Conservation (phyloP, 2,888 invertebrate species). For the Oscheius sp. region DNA sequence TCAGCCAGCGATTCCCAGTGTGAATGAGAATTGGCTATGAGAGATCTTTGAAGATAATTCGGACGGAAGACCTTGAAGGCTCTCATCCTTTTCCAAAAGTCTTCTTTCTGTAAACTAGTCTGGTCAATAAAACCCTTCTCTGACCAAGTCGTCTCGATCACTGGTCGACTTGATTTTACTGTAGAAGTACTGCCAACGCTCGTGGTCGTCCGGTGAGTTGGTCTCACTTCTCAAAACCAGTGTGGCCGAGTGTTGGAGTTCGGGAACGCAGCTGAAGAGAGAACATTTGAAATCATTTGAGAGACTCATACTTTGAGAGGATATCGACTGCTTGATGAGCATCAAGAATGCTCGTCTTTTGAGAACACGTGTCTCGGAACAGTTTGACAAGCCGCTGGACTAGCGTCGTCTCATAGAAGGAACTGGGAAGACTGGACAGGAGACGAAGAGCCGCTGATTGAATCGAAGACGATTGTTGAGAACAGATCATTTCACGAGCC, state of each 20-base stretch:
- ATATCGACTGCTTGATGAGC: constrained; percentile 62
- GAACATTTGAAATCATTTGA: not conserved
- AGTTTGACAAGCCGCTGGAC: constrained; percentile 49
- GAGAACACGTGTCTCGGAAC: constrained; percentile 63
- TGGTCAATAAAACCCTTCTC: not conserved
- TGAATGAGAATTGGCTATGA: constrained; percentile 48
- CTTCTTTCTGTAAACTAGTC: constrained; percentile 45
- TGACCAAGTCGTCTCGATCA: constrained; percentile 49
- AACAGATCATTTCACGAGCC: constrained; percentile 45
- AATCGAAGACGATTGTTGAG: constrained; percentile 22
- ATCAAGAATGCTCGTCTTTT: constrained; percentile 43
- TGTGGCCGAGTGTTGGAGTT: constrained; percentile 60
- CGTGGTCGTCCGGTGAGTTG: constrained; percentile 48
- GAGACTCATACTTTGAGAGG: constrained; percentile 45
- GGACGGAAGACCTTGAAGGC: constrained; percentile 61
- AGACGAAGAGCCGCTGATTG: constrained; percentile 51
- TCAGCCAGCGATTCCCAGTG: constrained; percentile 42
- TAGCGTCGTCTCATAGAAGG: constrained; percentile 49
- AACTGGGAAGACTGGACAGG: constrained; percentile 32
- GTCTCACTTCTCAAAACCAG: constrained; percentile 57
- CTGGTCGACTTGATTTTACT: constrained; percentile 49
- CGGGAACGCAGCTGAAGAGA: constrained; percentile 46
- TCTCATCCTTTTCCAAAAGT: constrained; percentile 57
- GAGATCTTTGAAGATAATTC: constrained; percentile 53
- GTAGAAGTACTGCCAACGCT: constrained; percentile 63